A percentile compares a stretch with the other conserved stretches of the same genome.
Evolutionary conservation across 2,113 vertebrate species (phyloP).

Genomic region (Sander vitreus): DNA sequence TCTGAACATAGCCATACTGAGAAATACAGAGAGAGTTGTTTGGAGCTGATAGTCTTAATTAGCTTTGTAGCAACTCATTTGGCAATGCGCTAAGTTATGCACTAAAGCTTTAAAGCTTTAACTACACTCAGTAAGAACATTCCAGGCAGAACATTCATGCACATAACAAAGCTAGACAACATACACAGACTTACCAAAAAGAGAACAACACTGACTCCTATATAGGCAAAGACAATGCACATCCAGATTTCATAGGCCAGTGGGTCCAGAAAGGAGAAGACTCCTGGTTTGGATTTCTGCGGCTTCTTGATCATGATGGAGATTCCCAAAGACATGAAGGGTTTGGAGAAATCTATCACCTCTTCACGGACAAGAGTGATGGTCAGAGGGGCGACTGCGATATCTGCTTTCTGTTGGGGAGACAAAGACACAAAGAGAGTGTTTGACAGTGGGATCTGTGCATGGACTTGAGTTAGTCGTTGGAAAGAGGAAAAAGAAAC

Average conservation of each 20-base stretch:
- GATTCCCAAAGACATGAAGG: constrained; percentile 98
- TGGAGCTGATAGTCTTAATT: no score
- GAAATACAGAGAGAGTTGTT: no score
- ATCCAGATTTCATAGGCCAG: constrained; percentile 99
- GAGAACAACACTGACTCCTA: constrained; percentile 98
- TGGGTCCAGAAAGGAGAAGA: constrained; percentile 98
- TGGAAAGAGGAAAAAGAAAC: no score
- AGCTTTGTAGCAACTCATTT: no score
- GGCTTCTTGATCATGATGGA: constrained; percentile 99
- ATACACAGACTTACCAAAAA: constrained; percentile 98
- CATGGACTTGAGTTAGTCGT: no score
- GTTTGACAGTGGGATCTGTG: not conserved
- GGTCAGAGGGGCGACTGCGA: constrained; percentile 95
- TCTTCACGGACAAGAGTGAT: constrained; percentile 97
- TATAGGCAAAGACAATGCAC: constrained; percentile 99
- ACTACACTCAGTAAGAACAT: not conserved
- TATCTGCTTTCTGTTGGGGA: constrained; percentile 93
- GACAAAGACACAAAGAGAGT: constrained; percentile 31
- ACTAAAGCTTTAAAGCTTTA: not conserved
- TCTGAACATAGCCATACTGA: no score
- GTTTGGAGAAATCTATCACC: constrained; percentile 99
- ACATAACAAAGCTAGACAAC: not conserved
- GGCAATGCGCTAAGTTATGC: no score
- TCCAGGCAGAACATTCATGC: not conserved
- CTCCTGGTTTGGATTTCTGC: constrained; percentile 98